Evolutionary conservation across 2,888 invertebrate genomes (phyloP), one percentile per base, ranked within the genome.

Genomic region (Prostheceraeus crozeri): DNA sequence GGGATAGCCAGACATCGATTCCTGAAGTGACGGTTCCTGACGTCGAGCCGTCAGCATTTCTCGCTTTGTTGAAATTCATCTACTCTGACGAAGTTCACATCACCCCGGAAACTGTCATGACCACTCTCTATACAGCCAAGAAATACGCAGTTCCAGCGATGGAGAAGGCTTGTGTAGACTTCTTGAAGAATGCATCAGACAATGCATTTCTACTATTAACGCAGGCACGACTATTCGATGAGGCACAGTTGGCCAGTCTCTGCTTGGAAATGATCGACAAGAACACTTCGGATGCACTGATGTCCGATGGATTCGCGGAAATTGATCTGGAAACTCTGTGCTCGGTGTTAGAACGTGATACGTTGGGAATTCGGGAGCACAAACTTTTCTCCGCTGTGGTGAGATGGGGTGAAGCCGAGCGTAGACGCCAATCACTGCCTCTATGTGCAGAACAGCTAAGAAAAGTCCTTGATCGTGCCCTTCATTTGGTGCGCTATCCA

Each of bases 81-180:
- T 87, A 87, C 71, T 84, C 86, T 0, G 87, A 88, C 77, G 85
- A 86, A 71, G 85, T 87, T 10, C 82, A 84, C 61, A 86, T 88
- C 67, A 86, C 84, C 6, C 85, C 87, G 0, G 87, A 87, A 70
- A 85, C 84, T 70, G 87, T 88, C 1, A 87, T 87, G 86, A 84
- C 86, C 1, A 86, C 86, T 0, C 73, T 88, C 53, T 88, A 88
- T 68, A 85, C 87, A 0, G 87, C 87, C 3, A 87, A 87, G 69
- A 87, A 88, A 68, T 88, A 88, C 77, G 86, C 86, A 1, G 85
- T 88, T 0, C 85, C 86, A 1, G 85, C 86, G 1, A 75, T 88
- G 63, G 87, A 87, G 69, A 83, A 84, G 67, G 85, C 85, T 61
- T 88, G 87, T 77, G 86, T 87, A 0, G 85, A 86, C 69, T 87